Evolutionary conservation across 2,888 invertebrate genomes (phyloP).

Genomic region (Congeria kusceri): DNA sequence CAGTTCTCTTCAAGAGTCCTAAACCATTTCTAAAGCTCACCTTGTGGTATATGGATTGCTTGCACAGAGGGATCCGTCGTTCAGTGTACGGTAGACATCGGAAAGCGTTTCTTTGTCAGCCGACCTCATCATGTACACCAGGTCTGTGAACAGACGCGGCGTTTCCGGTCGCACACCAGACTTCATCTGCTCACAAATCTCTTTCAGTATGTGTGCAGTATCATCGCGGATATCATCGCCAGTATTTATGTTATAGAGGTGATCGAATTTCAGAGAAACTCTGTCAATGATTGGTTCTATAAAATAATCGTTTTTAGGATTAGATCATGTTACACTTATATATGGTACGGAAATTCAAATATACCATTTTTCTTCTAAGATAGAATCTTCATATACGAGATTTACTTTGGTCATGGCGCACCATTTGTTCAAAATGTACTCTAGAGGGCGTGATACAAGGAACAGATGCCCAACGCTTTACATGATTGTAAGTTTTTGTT

Average conservation of each 20-base stretch:
- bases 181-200: constrained; percentile 76
- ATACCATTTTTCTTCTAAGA: too few species aligned
- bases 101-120: constrained; percentile 83
- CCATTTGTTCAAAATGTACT: too few species aligned
- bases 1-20: too few species aligned
- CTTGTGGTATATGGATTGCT: constrained; percentile 69
- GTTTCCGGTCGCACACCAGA: constrained; percentile 85
- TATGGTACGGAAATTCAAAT: too few species aligned
- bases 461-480: too few species aligned
- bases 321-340: too few species aligned
- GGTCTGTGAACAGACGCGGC: constrained; percentile 85
- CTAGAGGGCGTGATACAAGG: too few species aligned
- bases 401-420: too few species aligned
- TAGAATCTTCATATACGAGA: too few species aligned
- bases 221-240: constrained; percentile 43
- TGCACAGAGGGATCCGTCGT: constrained; percentile 68
- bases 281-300: constrained; percentile 18
- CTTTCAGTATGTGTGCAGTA: constrained; percentile 64
- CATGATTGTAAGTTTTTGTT: too few species aligned
- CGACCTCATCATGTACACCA: constrained; percentile 85
- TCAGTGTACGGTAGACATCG: constrained; percentile 68
- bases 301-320: too few species aligned
- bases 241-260: constrained; percentile 46
- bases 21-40: constrained; percentile 56
- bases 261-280: constrained; percentile 72